Percentiles rank a stretch among this genome's conserved stretches.
Evolutionary conservation across 2,888 invertebrate species (phyloP).

Genomic region (Xestia sexstrigata): DNA sequence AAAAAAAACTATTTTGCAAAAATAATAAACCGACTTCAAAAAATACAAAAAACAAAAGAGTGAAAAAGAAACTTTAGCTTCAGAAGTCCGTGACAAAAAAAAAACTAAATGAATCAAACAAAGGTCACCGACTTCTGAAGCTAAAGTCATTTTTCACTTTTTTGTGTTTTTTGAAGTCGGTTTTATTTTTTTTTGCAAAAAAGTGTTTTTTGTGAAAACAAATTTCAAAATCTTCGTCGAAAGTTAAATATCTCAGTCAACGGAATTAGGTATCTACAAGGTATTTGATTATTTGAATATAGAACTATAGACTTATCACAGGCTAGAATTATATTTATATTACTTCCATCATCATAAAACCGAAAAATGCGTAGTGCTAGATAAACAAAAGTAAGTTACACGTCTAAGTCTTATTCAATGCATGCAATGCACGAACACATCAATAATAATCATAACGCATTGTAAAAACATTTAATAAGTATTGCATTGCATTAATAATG

Average conservation of each 20-base stretch:
- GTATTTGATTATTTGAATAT: neutral
- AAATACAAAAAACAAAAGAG: too few species aligned
- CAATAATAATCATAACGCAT: slow-evolving; percentile 8
- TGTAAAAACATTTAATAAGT: slow-evolving; percentile 1
- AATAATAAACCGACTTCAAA: too few species aligned
- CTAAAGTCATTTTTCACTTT: too few species aligned
- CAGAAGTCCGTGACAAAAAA: too few species aligned
- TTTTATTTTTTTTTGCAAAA: too few species aligned
- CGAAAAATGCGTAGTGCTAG: neutral
- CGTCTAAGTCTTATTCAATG: slow-evolving; percentile 26
- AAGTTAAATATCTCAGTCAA: neutral
- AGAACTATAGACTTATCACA: neutral
- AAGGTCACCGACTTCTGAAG: too few species aligned
- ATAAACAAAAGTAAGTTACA: too few species aligned
- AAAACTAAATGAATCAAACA: too few species aligned
- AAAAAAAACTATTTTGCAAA: too few species aligned
- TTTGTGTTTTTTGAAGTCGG: too few species aligned
- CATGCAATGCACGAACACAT: slow-evolving; percentile 10
- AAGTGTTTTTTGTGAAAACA: neutral
- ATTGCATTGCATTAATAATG: neutral
- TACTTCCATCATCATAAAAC: slow-evolving; percentile 19
- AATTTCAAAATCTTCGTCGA: neutral
- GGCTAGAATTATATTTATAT: neutral
- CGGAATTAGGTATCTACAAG: neutral
- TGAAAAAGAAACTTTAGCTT: too few species aligned